phyloP scores from a whole-genome alignment of 2,888 invertebrate species.

The Helicoverpa assulta region DNA sequence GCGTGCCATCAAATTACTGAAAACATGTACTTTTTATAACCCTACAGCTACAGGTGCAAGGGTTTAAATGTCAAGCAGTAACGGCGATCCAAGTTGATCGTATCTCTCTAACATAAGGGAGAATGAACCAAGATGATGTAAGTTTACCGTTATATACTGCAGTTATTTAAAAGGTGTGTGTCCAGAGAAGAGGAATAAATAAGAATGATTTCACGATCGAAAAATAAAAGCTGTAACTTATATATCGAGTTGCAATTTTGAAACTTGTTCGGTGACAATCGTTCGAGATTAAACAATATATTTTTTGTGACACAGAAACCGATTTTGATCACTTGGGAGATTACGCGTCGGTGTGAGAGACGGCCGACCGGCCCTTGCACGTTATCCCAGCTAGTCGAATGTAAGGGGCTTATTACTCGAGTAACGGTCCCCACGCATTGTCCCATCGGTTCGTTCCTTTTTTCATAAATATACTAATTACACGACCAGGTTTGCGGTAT shows the following conservation, averaged over 20 bases:
- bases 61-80: constrained; percentile 51
- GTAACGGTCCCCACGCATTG: constrained; percentile 68
- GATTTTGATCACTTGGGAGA: constrained; percentile 1
- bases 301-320: not conserved
- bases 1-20: constrained; percentile 26
- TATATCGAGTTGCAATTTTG: not conserved
- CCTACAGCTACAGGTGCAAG: constrained; percentile 43
- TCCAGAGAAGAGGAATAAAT: not conserved
- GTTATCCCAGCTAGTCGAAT: constrained; percentile 69
- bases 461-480: constrained; percentile 68
- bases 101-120: constrained; percentile 32
- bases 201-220: not conserved
- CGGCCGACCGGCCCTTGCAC: constrained; percentile 64
- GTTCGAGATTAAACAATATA: not conserved
- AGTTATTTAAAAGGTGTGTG: not conserved
- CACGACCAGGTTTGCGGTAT: constrained; percentile 51
- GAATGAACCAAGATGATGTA: constrained; percentile 2
- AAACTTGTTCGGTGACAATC: not conserved
- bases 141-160: constrained; percentile 7
- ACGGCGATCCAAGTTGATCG: constrained; percentile 42
- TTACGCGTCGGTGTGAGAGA: constrained; percentile 63
- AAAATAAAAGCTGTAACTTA: not conserved
- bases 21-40: constrained; percentile 21
- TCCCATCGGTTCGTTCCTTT: constrained; percentile 64
- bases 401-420: constrained; percentile 71